Base-by-base conservation (phyloP, 1,140 invertebrate species). In the Drosophila nebulosa region DNA sequence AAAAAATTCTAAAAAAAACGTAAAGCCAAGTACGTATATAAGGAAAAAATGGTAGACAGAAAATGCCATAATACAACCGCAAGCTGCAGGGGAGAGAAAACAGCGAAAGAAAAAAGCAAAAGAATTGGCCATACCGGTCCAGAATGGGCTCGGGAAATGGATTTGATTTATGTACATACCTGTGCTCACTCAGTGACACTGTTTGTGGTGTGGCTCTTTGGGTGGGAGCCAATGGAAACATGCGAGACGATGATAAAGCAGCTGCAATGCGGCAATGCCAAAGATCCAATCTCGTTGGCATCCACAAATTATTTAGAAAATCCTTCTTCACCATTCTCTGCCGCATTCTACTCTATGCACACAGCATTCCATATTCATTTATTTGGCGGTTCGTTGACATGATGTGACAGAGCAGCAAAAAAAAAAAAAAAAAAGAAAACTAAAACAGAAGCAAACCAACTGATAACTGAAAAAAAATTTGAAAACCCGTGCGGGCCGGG, bases 341-440 rank as follows among this genome's bases (percentile, higher is more conserved):
- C 21, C 22, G 7, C 27, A 55, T 55, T 12, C 16, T 55, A 30
- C 52, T 46, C 39, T 3, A 55, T 55, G 52, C 14, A 32, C 60
- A 75, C 57, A 56, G 77, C 79, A 88, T 83, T 88, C 78, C 83
- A 83, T 88, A 88, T 88, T 88, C 83, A 88, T 88, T 88, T 88
- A 66, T 74, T 27, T 67, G 61, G 61, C 67, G 63, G 84, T 79
- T 79, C 84, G 83, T 88, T 88, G 83, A 79, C 83, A 83, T 88
- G 69, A 64, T 57, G 26, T 36, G 35, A 50, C 62, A 55, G 36
- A 73, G 62, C 68, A 76, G 14, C 39, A 16, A 16, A 16, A 21
- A 46, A 42, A 42, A 6, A 6, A 42, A 42, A 42, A 42, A 18
- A 18, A 6, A 42, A 9, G n/a, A 18, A 7, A 42, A 42, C 4